Base-by-base conservation (phyloP, 23 tunicate genomes). In the Diplosoma virens region DNA sequence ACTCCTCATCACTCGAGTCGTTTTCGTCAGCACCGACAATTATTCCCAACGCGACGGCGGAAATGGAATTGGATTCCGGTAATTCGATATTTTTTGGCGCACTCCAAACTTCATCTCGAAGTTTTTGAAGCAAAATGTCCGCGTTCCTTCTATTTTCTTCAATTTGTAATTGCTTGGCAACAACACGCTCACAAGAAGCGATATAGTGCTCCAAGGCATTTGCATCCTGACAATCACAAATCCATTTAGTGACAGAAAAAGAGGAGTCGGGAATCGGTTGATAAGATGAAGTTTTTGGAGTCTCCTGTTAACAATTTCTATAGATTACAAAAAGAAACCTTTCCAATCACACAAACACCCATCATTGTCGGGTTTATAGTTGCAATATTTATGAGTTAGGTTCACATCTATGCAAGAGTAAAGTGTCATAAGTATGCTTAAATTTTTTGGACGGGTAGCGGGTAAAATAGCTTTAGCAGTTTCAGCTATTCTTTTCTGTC, bases 71-170 rank as follows among this genome's bases (percentile, higher is more conserved):
- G 2, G 25, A 3, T 3, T 14, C 7, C 2, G 52, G 73, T 25
- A 71, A 71, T 29, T 50, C 76, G 53, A 90, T 79, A n/a, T 3
- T 29, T 29, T 29, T 61, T n/a, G n/a, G n/a, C 24, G 79, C 82
- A 30, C 55, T 85, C 97, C 97, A 90, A 31, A 84, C 82, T 61
- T 90, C 97, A 22, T 84, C 84, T 55, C 79, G 86, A 70, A 79
- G 79, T n/a, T 90, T 82, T 47, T 90, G 97, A 26, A 90, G 86
- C 32, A 90, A 41, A 47, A 83, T 73, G 37, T 90, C 97, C 16
- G 77, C 54, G 1, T 75, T 60, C 34, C 97, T 71, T 67, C 76
- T 81, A 69, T 70, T 30, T 59, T 92, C 92, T 64, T 80, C 97
- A 32, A 92, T 92, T 47, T 81, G 87, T 24, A 92, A 50, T 41